Percentiles rank a stretch among this genome's conserved stretches.
phyloP scores from a whole-genome alignment of 2,797 vertebrate species.

The Hydrophis major region DNA sequence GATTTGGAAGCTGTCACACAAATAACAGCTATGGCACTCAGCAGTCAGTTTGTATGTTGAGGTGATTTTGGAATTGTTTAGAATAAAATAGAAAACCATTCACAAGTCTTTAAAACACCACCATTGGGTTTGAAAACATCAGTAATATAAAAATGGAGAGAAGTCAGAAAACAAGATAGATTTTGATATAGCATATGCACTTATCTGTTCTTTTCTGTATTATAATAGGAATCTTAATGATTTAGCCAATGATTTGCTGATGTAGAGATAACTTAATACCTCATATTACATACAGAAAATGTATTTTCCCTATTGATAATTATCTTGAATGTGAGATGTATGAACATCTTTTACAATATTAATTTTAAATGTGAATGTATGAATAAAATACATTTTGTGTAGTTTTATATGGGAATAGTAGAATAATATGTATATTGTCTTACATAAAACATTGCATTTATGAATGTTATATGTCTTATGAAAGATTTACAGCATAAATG shows the following conservation, averaged over 20 bases:
- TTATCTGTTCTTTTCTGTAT: neutral
- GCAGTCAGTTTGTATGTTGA: neutral
- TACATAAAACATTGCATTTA: neutral
- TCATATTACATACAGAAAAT: neutral
- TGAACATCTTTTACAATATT: neutral
- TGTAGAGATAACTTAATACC: neutral
- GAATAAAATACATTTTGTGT: neutral
- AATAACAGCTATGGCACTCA: neutral
- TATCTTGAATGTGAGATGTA: neutral
- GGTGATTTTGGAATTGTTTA: neutral
- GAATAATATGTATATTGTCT: neutral
- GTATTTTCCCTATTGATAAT: neutral
- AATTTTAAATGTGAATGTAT: neutral
- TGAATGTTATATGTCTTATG: neutral
- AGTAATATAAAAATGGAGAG: neutral
- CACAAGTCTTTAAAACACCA: neutral
- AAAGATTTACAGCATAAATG: neutral
- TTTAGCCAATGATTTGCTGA: neutral
- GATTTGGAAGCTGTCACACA: neutral
- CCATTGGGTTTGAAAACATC: neutral
- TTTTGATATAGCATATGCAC: neutral
- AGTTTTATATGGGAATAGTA: neutral
- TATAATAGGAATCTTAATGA: neutral
- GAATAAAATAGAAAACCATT: conserved; percentile 4
- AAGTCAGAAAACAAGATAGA: neutral